These are phyloP conservation scores for Timema cristinae DNA, from an alignment of 2,888 invertebrate species.

Conservation along the genomic window DNA sequence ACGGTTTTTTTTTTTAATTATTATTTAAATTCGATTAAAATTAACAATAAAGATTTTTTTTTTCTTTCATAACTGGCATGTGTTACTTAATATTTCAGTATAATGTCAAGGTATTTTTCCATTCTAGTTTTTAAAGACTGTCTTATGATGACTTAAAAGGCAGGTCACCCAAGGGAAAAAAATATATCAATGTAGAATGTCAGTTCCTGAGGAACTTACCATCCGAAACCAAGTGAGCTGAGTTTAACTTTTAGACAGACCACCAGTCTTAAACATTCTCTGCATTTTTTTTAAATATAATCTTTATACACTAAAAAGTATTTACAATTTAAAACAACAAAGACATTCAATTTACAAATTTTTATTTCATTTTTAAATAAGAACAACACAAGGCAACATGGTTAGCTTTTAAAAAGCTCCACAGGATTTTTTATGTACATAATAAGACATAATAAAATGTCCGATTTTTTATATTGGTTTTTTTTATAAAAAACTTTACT, in stretches of 20 bases:
- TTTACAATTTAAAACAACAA: conserved; percentile 29
- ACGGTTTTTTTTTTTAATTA: too few relatives aligned
- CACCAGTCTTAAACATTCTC: conserved; percentile 26
- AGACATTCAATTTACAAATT: conserved; percentile 28
- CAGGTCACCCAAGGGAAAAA: too few relatives aligned
- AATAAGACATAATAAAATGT: conserved; percentile 24
- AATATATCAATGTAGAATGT: too few relatives aligned
- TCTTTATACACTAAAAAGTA: conserved; percentile 27
- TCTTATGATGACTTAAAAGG: too few relatives aligned
- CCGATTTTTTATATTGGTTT: conserved; percentile 13
- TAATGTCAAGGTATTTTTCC: too few relatives aligned
- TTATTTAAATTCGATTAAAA: too few relatives aligned
- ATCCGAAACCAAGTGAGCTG: conserved; percentile 19
- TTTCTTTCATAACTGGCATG: too few relatives aligned
- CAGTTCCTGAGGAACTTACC: conserved; percentile 19
- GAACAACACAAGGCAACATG: conserved; percentile 32
- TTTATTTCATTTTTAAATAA: conserved; percentile 23
- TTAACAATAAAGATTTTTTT: too few relatives aligned
- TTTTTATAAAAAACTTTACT: too few relatives aligned
- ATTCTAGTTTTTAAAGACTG: too few relatives aligned
- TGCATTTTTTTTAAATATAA: conserved; percentile 21
- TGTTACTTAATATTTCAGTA: too few relatives aligned
- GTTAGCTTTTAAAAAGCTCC: conserved; percentile 30
- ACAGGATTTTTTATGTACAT: conserved; percentile 21
- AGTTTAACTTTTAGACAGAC: conserved; percentile 24